Conservation (phyloP, 2,888 invertebrate genomes). For the Thymelicus lineola region DNA sequence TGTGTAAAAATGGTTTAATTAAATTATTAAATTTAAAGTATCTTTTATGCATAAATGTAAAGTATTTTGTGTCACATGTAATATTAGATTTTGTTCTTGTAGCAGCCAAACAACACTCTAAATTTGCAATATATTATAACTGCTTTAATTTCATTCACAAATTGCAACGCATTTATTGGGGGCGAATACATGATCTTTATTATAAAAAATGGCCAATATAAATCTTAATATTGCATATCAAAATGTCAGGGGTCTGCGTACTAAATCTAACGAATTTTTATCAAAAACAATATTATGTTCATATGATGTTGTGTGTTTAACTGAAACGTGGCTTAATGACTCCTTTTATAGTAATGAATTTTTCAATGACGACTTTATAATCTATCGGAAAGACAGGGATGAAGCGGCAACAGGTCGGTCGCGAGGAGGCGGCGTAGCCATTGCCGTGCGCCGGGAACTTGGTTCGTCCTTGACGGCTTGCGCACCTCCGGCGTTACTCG, state of each 20-base stretch:
- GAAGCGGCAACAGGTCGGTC: neutral
- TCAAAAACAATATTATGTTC: neutral
- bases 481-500: neutral
- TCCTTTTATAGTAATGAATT: neutral
- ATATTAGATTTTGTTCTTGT: neutral
- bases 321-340: neutral
- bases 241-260: constrained; percentile 3
- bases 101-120: neutral
- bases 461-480: neutral
- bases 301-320: neutral
- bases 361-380: neutral
- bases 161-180: constrained; percentile 27
- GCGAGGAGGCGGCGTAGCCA: neutral
- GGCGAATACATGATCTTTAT: constrained; percentile 38
- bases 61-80: neutral
- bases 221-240: constrained; percentile 2
- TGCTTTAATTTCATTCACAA: neutral
- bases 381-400: neutral
- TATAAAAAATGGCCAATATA: constrained; percentile 10
- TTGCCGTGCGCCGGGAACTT: neutral
- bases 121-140: neutral
- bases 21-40: neutral
- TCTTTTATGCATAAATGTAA: too few species aligned
- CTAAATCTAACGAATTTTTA: neutral
- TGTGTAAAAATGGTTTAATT: neutral